A percentile compares a stretch with the other conserved stretches of the same genome.
Conservation (phyloP, 1,140 invertebrate genomes). For the Papilio polytes region DNA sequence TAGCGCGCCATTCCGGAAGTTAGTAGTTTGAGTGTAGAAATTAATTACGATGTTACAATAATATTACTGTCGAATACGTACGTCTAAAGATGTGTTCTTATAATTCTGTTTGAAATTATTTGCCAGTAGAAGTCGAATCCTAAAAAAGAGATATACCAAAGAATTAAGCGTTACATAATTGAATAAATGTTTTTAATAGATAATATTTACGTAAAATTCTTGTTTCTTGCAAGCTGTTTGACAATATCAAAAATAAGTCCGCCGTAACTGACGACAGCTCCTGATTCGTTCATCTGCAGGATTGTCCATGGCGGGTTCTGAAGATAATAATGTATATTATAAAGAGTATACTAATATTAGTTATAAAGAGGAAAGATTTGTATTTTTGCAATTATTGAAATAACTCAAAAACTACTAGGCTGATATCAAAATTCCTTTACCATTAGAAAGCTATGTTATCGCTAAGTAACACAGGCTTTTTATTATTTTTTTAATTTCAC, state of each 20-base stretch:
- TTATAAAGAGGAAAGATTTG: no score
- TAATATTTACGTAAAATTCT: conserved; percentile 91
- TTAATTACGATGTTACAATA: no score
- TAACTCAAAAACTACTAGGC: no score
- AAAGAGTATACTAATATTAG: no score
- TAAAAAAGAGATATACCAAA: conserved; percentile 45
- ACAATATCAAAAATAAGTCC: conserved; percentile 93
- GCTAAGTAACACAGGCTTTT: no score
- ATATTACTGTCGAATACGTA: conserved; percentile 47
- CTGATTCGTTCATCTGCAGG: conserved; percentile 84
- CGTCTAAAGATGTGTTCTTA: conserved; percentile 59
- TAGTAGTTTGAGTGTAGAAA: no score
- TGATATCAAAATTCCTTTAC: no score
- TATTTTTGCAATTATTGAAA: no score
- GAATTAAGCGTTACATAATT: not conserved
- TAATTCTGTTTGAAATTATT: conserved; percentile 57
- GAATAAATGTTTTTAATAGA: not conserved
- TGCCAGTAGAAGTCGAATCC: conserved; percentile 65
- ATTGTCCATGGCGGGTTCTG: conserved; percentile 95
- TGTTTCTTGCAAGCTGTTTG: conserved; percentile 88
- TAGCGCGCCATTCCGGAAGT: no score
- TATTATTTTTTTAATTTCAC: no score
- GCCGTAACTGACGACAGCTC: conserved; percentile 83
- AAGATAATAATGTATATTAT: conserved; percentile 39
- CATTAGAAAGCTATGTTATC: no score